Conservation (phyloP, 1,140 invertebrate species). For the Solenopsis invicta region DNA sequence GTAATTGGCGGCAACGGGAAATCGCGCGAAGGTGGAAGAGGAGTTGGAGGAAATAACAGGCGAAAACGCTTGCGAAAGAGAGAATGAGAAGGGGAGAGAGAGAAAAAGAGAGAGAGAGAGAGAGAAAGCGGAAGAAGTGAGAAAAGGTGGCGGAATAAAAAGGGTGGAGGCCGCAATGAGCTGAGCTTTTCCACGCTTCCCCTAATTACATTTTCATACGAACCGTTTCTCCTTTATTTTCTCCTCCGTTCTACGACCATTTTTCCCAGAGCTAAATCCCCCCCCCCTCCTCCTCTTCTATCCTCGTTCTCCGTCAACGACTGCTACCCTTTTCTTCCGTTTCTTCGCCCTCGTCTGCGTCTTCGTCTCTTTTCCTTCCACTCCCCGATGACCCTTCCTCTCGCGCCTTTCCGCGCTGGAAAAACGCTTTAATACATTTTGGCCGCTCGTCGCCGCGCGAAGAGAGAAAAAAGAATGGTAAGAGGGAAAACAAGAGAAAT, state of each 20-base stretch:
- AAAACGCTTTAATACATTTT: slow-evolving; percentile 78
- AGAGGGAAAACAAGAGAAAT: slow-evolving; percentile 51
- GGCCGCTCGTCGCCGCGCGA: slow-evolving; percentile 64
- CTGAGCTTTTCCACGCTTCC: slow-evolving; percentile 82
- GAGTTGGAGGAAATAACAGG: background rate
- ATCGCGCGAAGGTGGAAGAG: slow-evolving; percentile 46
- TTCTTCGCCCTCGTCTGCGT: slow-evolving; percentile 53
- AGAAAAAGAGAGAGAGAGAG: slow-evolving; percentile 13
- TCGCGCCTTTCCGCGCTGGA: slow-evolving; percentile 69
- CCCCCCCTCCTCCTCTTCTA: background rate
- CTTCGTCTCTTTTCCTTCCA: slow-evolving; percentile 24
- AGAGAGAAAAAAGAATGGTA: background rate
- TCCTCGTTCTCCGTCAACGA: slow-evolving; percentile 69
- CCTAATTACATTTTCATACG: slow-evolving; percentile 85
- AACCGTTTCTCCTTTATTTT: slow-evolving; percentile 84
- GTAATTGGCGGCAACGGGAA: slow-evolving; percentile 77
- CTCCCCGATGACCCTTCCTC: slow-evolving; percentile 31
- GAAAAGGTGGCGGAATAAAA: slow-evolving; percentile 74
- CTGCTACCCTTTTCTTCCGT: slow-evolving; percentile 63
- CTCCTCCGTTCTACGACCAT: slow-evolving; percentile 77
- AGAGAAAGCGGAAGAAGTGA: slow-evolving; percentile 38
- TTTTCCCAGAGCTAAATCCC: slow-evolving; percentile 76
- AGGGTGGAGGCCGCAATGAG: slow-evolving; percentile 82
- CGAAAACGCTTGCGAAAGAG: slow-evolving; percentile 2
- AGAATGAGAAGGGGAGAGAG: background rate